Evolutionary conservation across 2,888 invertebrate species (phyloP).

Genomic region (Patella pellucida): DNA sequence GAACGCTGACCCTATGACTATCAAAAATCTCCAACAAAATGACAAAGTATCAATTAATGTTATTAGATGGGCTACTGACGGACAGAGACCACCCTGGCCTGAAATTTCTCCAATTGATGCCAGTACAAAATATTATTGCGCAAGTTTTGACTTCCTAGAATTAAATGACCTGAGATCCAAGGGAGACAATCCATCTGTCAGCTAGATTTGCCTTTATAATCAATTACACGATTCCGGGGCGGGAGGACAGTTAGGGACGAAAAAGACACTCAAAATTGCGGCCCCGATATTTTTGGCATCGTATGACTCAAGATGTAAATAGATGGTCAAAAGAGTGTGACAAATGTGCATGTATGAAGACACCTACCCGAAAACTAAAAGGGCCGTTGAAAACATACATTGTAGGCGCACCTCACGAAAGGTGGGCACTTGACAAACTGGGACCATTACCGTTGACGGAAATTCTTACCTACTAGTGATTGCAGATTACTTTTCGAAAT

Average conservation of each 20-base stretch:
- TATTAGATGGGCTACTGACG: slow-evolving; percentile 23
- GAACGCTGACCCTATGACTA: not conserved
- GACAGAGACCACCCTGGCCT: slow-evolving; percentile 24
- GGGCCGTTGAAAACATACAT: not conserved
- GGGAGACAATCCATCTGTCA: not conserved
- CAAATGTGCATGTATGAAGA: slow-evolving; percentile 24
- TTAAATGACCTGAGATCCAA: slow-evolving; percentile 11
- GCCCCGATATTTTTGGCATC: not conserved
- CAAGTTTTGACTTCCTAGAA: slow-evolving; percentile 27
- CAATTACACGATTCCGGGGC: not conserved
- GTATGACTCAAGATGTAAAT: not conserved
- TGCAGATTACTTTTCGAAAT: slow-evolving; percentile 5
- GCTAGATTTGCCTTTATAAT: not conserved
- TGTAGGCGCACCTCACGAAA: slow-evolving; percentile 2
- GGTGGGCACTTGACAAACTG: slow-evolving; percentile 11
- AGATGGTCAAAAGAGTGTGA: not conserved
- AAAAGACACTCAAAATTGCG: not conserved
- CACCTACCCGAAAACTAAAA: not conserved
- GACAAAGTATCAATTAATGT: slow-evolving; percentile 16
- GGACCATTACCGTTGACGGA: slow-evolving; percentile 5
- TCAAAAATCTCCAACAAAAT: slow-evolving; percentile 18
- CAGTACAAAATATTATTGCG: slow-evolving; percentile 30
- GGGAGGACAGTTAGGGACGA: not conserved
- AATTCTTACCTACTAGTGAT: not conserved
- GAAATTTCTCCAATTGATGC: slow-evolving; percentile 16